Evolutionary conservation across 1,140 invertebrate species (phyloP).

Genomic region (Thaumatotibia leucotreta): DNA sequence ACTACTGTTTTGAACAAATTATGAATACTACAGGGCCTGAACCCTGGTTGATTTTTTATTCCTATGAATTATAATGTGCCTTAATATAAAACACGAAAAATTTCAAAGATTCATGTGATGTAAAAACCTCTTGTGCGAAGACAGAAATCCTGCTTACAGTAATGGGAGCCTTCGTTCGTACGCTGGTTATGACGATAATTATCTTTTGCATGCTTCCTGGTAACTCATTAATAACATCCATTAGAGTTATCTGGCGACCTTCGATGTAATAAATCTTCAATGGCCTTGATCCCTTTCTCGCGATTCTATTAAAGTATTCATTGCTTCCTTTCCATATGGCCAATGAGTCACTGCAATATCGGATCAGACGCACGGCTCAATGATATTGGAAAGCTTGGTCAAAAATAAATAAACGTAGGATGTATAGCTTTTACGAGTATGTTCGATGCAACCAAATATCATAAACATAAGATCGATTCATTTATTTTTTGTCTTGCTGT

Average conservation of each 20-base stretch:
- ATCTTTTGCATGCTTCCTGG: not conserved
- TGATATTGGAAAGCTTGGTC: not conserved
- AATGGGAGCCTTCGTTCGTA: too few species aligned
- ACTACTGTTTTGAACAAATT: too few species aligned
- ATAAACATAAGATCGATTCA: too few species aligned
- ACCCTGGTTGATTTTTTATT: too few species aligned
- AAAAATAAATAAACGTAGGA: not conserved
- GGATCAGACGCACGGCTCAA: not conserved
- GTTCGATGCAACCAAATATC: not conserved
- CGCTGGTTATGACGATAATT: not conserved
- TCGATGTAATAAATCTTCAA: slow-evolving; percentile 29
- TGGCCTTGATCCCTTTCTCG: slow-evolving; percentile 47
- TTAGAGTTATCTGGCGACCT: slow-evolving; percentile 35
- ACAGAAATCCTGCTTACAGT: too few species aligned
- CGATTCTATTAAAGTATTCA: slow-evolving; percentile 42
- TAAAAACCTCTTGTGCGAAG: too few species aligned
- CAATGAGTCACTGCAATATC: slow-evolving; percentile 35
- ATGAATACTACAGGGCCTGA: too few species aligned
- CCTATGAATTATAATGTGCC: too few species aligned
- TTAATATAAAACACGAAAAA: too few species aligned
- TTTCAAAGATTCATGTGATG: too few species aligned
- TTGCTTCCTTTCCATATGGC: slow-evolving; percentile 48
- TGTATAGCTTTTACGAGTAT: not conserved
- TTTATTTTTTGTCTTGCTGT: too few species aligned
- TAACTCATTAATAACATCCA: slow-evolving; percentile 22